Percentiles rank a stretch among this genome's conserved stretches.
These are phyloP conservation scores for Ammospiza nelsoni DNA, from an alignment of 2,113 vertebrate species.

Conservation along the genomic window DNA sequence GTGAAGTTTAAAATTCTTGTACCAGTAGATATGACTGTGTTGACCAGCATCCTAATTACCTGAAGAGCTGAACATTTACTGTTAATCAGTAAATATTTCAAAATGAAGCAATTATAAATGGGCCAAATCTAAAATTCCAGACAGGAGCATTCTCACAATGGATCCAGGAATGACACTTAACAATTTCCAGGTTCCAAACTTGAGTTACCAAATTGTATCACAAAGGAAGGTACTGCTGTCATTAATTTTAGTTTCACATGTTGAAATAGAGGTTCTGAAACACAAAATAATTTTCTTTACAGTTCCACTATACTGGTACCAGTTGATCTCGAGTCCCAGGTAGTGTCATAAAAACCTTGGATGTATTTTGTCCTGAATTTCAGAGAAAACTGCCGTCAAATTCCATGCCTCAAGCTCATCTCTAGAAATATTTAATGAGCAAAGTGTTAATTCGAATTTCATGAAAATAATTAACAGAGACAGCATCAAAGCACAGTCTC, in stretches of 20 bases:
- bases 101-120: not conserved
- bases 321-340: not conserved
- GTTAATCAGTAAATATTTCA: not conserved
- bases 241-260: not conserved
- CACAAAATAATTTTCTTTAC: not conserved
- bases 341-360: not conserved
- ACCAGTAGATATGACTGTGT: not conserved
- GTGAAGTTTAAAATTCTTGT: not conserved
- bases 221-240: not conserved
- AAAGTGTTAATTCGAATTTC: not conserved
- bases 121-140: not conserved
- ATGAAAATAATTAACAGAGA: not conserved
- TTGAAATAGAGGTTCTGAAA: not conserved
- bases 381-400: not conserved
- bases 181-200: not conserved
- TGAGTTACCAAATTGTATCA: not conserved
- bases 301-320: not conserved
- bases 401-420: not conserved
- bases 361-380: not conserved
- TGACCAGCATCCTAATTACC: not conserved
- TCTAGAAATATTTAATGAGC: slow-evolving; percentile 3
- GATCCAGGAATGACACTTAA: not conserved
- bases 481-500: not conserved
- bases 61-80: not conserved
- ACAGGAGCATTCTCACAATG: not conserved